Percentiles rank a stretch among this genome's conserved stretches.
Evolutionary conservation across 1,140 invertebrate genomes (phyloP).

Genomic region (Brachionus plicatilis): DNA sequence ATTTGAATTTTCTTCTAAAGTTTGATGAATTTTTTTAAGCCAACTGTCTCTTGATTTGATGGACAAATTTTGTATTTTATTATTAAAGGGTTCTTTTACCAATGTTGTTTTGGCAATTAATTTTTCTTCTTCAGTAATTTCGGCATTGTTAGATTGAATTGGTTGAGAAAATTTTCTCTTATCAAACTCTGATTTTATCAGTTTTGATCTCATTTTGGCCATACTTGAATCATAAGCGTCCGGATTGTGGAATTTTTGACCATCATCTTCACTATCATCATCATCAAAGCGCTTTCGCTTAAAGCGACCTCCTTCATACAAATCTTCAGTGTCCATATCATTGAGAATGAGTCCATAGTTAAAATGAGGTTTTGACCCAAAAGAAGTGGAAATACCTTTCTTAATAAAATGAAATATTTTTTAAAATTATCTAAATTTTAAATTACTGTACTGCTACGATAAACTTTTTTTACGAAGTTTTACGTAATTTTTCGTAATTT

Average conservation of each 20-base stretch:
- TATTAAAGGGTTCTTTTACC: background rate
- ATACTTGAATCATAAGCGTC: slow-evolving; percentile 17
- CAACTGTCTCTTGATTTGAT: slow-evolving; percentile 27
- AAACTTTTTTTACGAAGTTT: too few relatives aligned
- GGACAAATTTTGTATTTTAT: slow-evolving; percentile 29
- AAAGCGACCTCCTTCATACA: slow-evolving; percentile 22
- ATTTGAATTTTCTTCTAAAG: slow-evolving; percentile 13
- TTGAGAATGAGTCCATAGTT: background rate
- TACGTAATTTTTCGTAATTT: too few relatives aligned
- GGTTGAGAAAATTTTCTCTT: background rate
- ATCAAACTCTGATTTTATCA: slow-evolving; percentile 17
- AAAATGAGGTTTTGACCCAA: slow-evolving; percentile 17
- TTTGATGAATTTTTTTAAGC: slow-evolving; percentile 35
- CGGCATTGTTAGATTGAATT: background rate
- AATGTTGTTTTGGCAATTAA: slow-evolving; percentile 10
- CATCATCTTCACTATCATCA: slow-evolving; percentile 10
- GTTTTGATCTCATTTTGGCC: slow-evolving; percentile 24
- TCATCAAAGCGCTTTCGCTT: slow-evolving; percentile 20
- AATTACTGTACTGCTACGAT: too few relatives aligned
- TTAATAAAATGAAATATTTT: background rate
- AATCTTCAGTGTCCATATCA: slow-evolving; percentile 27
- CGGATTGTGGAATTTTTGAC: background rate
- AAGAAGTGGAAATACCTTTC: slow-evolving; percentile 21
- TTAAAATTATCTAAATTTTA: background rate
- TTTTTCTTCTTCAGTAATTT: slow-evolving; percentile 6